phyloP scores from a whole-genome alignment of 2,113 vertebrate species.

The Malurus alboscapulatus region DNA sequence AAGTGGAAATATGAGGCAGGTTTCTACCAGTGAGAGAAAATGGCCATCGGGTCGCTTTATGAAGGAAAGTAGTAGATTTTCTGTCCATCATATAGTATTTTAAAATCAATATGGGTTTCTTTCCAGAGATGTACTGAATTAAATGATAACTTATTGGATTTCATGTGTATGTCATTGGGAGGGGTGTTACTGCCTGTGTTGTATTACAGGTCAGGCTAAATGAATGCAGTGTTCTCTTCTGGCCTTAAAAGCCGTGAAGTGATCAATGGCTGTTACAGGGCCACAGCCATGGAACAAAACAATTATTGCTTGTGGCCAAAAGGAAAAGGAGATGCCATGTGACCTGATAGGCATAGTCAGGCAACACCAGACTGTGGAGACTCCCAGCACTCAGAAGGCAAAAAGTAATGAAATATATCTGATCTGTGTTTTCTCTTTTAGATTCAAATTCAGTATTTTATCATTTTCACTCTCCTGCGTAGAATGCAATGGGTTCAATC shows the following conservation, averaged over 20 bases:
- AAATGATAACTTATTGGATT: not conserved
- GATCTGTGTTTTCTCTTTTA: not conserved
- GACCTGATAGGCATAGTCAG: not conserved
- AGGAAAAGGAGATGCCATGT: not conserved
- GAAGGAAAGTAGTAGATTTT: not conserved
- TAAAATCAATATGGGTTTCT: conserved; percentile 9
- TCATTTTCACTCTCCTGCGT: not conserved
- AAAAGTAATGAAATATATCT: not conserved
- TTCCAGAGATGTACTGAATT: not conserved
- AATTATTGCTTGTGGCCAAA: not conserved
- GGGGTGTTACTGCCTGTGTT: not conserved
- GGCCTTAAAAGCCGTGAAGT: conserved; percentile 6
- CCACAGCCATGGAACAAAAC: not conserved
- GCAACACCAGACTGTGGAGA: not conserved
- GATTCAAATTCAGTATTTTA: not conserved
- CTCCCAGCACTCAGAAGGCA: not conserved
- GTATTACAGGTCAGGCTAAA: not conserved
- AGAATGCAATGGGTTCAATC: not conserved
- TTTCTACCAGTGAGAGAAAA: not conserved
- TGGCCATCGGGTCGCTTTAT: not conserved
- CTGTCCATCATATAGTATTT: not conserved
- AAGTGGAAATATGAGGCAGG: not conserved
- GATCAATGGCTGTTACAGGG: conserved; percentile 23
- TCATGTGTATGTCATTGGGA: not conserved
- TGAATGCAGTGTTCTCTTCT: not conserved